Evolutionary conservation across 2,797 vertebrate genomes (phyloP), one percentile per base, ranked within the genome.

Genomic region (Rachycentron canadum): DNA sequence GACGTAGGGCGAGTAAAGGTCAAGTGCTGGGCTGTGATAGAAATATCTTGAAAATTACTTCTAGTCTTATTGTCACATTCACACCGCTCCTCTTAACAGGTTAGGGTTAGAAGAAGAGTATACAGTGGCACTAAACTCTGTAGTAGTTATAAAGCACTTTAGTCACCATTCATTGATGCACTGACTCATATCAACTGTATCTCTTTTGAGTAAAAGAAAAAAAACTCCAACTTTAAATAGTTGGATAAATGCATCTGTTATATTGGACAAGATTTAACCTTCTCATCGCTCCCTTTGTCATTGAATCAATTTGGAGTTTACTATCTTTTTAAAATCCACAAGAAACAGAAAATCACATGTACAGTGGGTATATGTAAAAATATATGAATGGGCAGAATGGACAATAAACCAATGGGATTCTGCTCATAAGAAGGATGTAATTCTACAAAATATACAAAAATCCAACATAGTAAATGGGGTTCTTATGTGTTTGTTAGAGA

Each of bases 1-100:
- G 47, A 59, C 21, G 38, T n/a, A 57, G 36, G 63, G 19, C 36
- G 55, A 25, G 41, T 84, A 79, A 89, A 87, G 84, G 84, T 88
- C 85, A 84, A 52, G 32, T 32, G 13, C 13, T 53, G 16, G 25
- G 34, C 32, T 49, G 28, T 43, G n/a, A 67, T 21, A 64, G 1
- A 77, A 65, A 61, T 68, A 11, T 7, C 4, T 32, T 43, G 1
- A 34, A 11, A 55, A n/a, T 3, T 23, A 4, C 7, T 28, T 21
- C 7, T 60, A 9, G 4, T 53, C 14, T 1, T 12, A 38, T 10
- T 17, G 25, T 2, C 4, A 28, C 40, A n/a, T 11, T 8, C 0
- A 19, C 5, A 28, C 57, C 7, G 12, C 1, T 12, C 7, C 12
- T 7, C 0, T 34, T 9, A 30, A 36, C 41, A 13, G 3, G 3